Conservation (phyloP, 2,888 invertebrate genomes). For the Gymnocheta viridis region DNA sequence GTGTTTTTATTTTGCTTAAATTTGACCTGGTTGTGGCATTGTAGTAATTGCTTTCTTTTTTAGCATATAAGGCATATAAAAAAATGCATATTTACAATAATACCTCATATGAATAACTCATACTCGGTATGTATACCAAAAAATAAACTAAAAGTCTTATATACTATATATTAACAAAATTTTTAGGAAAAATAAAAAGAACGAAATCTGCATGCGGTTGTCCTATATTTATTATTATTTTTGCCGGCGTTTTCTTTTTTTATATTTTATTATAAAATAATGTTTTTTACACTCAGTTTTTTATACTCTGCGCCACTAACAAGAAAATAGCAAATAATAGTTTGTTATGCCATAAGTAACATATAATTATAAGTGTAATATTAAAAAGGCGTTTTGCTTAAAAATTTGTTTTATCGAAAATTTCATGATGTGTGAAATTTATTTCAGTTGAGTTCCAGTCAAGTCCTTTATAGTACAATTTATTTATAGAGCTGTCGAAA, state of each 20-base stretch:
- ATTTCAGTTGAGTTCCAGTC: too few relatives aligned
- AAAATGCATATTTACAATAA: not conserved
- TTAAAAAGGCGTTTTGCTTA: too few relatives aligned
- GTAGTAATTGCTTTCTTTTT: slow-evolving; percentile 58
- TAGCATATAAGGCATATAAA: slow-evolving; percentile 9
- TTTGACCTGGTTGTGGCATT: slow-evolving; percentile 59
- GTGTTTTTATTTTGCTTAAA: slow-evolving; percentile 34
- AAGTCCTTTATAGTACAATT: too few relatives aligned
- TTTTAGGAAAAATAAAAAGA: not conserved
- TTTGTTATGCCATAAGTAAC: not conserved
- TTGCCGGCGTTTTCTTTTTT: not conserved
- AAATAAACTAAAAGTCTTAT: not conserved
- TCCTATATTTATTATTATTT: slow-evolving; percentile 35
- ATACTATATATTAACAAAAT: not conserved
- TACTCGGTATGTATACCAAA: not conserved
- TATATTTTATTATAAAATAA: not conserved
- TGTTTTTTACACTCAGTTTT: not conserved
- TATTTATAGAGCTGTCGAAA: too few relatives aligned
- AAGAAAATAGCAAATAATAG: not conserved
- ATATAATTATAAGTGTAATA: not conserved
- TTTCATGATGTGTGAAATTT: too few relatives aligned
- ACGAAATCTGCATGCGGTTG: slow-evolving; percentile 50
- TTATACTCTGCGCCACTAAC: not conserved
- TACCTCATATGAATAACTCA: not conserved
- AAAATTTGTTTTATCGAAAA: too few relatives aligned